Evolutionary conservation across 2,888 invertebrate genomes (phyloP).

Genomic region (Boloria euphrosyne): DNA sequence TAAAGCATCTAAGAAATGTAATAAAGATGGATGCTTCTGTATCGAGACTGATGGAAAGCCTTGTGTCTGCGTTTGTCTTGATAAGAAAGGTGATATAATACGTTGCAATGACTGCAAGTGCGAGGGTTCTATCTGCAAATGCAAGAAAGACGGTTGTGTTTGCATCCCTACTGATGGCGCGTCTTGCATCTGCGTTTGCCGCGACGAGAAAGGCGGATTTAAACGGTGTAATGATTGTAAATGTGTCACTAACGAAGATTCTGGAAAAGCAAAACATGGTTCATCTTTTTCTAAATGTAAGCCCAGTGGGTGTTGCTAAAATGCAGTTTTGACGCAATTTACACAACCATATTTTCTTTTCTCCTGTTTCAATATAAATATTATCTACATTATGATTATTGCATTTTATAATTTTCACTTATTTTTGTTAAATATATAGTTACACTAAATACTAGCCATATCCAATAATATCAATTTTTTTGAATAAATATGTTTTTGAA

Average conservation of each 20-base stretch:
- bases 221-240: not conserved
- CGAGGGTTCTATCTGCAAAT: not conserved
- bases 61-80: slow-evolving; percentile 6
- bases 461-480: no score
- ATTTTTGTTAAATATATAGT: no score
- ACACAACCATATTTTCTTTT: no score
- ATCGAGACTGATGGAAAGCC: not conserved
- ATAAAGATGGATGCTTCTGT: not conserved
- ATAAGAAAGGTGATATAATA: slow-evolving; percentile 2
- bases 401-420: no score
- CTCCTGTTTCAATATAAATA: no score
- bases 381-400: no score
- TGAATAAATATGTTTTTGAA: no score
- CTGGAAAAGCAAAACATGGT: not conserved
- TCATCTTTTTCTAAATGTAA: not conserved
- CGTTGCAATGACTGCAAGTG: slow-evolving; percentile 1
- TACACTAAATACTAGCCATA: no score
- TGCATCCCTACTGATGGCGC: not conserved
- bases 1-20: not conserved
- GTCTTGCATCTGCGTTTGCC: not conserved
- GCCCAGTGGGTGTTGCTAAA: slow-evolving; percentile 1
- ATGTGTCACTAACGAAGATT: not conserved
- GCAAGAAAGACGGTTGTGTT: not conserved
- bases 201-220: not conserved
- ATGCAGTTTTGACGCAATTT: not conserved